Conservation (phyloP, 2,113 vertebrate species). For the Notarius quadriscutis region DNA sequence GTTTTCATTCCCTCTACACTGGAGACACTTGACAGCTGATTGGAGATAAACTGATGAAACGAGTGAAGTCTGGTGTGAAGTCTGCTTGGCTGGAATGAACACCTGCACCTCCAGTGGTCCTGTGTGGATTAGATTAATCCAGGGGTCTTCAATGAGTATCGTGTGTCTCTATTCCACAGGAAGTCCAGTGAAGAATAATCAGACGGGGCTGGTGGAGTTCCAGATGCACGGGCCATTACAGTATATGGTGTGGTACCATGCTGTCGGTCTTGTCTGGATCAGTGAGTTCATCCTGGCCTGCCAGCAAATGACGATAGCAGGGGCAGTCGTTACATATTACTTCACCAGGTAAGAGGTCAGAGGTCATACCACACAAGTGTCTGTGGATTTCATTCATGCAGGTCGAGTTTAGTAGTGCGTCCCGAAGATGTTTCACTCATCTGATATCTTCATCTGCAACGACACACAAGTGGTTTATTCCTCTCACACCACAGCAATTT, state of each 20-base stretch:
- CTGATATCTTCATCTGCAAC: too few relatives aligned
- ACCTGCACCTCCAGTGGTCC: not conserved
- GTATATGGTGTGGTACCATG: conserved; percentile 95
- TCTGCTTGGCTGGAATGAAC: not conserved
- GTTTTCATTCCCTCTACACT: too few relatives aligned
- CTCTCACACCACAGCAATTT: too few relatives aligned
- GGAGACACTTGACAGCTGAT: too few relatives aligned
- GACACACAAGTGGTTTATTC: too few relatives aligned
- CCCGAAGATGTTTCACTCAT: too few relatives aligned
- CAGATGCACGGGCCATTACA: conserved; percentile 81
- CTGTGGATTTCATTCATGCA: not conserved
- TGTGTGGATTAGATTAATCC: not conserved
- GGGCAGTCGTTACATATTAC: conserved; percentile 97
- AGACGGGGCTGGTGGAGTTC: conserved; percentile 84
- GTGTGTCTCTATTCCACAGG: conserved; percentile 69
- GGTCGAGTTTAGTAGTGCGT: not conserved
- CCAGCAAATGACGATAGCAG: conserved; percentile 97
- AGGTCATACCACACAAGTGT: not conserved
- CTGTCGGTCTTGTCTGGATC: conserved; percentile 96
- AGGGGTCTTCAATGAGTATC: not conserved
- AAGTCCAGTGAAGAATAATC: conserved; percentile 76
- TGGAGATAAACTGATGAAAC: too few relatives aligned
- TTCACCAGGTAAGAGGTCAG: conserved; percentile 84
- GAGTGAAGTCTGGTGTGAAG: too few relatives aligned
- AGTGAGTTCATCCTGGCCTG: conserved; percentile 96